phyloP scores from a whole-genome alignment of 2,797 vertebrate species.

The Rhinatrema bivittatum region DNA sequence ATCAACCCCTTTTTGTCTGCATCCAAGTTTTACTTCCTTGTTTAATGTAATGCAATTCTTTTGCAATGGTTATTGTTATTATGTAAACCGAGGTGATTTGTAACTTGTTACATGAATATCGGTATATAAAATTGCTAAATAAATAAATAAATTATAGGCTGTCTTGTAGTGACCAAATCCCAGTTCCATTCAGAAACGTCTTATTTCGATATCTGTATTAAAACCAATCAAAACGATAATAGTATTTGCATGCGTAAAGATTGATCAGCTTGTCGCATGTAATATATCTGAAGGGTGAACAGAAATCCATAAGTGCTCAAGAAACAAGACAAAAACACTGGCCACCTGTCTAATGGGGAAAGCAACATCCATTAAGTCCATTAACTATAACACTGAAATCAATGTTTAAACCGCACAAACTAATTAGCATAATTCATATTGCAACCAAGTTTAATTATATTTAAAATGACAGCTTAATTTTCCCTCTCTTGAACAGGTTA shows the following conservation, averaged over 20 bases:
- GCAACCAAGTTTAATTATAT: conserved; percentile 57
- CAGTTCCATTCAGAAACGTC: too few relatives aligned
- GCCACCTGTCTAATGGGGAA: conserved; percentile 75
- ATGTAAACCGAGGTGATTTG: too few relatives aligned
- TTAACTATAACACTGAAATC: conserved; percentile 89
- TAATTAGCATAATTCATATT: conserved; percentile 69
- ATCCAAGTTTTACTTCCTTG: too few relatives aligned
- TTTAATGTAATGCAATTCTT: too few relatives aligned
- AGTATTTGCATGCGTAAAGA: conserved; percentile 39
- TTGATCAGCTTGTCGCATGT: conserved; percentile 67
- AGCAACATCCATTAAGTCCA: conserved; percentile 91
- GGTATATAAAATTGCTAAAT: too few relatives aligned
- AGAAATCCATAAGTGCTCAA: conserved; percentile 74
- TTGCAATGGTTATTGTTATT: too few relatives aligned
- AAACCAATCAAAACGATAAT: too few relatives aligned
- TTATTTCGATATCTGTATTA: too few relatives aligned
- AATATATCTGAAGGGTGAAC: conserved; percentile 71
- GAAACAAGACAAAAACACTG: conserved; percentile 82
- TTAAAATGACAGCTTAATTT: conserved; percentile 63
- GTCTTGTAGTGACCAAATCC: too few relatives aligned
- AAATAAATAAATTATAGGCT: too few relatives aligned
- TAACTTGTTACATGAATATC: too few relatives aligned
- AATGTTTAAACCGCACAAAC: conserved; percentile 81
- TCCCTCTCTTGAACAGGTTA: conserved; percentile 34
- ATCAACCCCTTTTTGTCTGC: too few relatives aligned